Conservation (phyloP, 2,888 invertebrate genomes). For the Pseudanteris insignis region DNA sequence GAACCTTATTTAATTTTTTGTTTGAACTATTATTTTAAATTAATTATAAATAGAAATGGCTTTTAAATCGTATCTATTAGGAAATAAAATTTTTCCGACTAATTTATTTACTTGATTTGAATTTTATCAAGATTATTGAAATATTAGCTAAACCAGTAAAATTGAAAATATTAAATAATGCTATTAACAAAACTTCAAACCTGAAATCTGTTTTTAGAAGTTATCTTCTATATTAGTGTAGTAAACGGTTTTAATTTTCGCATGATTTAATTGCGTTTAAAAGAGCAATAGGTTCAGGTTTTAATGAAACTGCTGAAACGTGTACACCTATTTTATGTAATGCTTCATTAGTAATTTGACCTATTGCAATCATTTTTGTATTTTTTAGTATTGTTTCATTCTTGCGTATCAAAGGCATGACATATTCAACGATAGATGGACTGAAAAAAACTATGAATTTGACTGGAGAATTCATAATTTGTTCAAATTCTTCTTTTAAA, state of each 20-base stretch:
- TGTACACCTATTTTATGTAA: constrained; percentile 49
- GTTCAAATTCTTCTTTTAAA: constrained; percentile 51
- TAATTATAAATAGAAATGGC: no score
- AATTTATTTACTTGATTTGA: no score
- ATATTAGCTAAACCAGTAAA: no score
- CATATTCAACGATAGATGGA: constrained; percentile 57
- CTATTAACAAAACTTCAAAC: no score
- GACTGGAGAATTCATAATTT: constrained; percentile 42
- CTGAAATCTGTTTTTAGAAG: no score
- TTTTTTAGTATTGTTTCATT: constrained; percentile 35
- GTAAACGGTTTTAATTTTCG: not conserved
- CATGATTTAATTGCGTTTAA: constrained; percentile 49
- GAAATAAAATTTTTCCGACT: no score
- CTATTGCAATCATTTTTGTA: constrained; percentile 59
- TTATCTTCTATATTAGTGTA: no score
- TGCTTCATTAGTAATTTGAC: constrained; percentile 58
- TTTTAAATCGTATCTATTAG: no score
- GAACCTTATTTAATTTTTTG: no score
- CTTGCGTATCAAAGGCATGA: constrained; percentile 47
- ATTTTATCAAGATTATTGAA: no score
- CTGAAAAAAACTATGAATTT: constrained; percentile 61
- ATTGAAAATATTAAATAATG: no score
- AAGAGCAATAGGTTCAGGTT: constrained; percentile 58
- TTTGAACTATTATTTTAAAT: no score
- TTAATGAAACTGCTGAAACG: constrained; percentile 53